Base-by-base conservation (phyloP, 2,888 invertebrate species). In the Keiferia lycopersicella region DNA sequence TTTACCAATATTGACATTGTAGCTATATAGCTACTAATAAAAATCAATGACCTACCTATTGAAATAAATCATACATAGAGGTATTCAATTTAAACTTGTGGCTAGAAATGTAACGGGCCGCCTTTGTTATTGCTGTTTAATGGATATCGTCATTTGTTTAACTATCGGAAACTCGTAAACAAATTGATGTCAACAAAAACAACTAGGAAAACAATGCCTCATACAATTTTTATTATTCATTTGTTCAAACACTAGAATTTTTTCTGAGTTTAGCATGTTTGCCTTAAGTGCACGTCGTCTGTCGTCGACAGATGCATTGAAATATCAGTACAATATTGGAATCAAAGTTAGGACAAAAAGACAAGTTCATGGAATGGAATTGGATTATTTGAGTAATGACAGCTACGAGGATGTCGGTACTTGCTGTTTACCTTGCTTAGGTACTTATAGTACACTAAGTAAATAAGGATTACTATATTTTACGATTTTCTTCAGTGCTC, bases 401-500 rank as follows among this genome's bases (percentile, higher is more conserved):
- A 88, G 90, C 74, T 81, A 87, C 63, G 88, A 88, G 70, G 82
- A 86, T 75, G 78, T 90, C 76, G 83, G 84, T 75, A 86, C 82
- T 71, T 91, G 91, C 82, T 91, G 91, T 83, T 83, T 90, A 62
- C 89, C 89, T 67, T 91, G 90, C 73, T 69, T 88, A 72, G 83
- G 89, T 86, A 82, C 64, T 75, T 18, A 41, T 41, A 11, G 2
- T 16, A 56, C 26, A 20, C 14, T 30, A 30, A 34, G 34, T 34
- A 34, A 34, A 30, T 34, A n/a, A 14, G 56, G 20, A 4, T 8
- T 34, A 10, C 34, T 34, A 34, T 34, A 10, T 34, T 30, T 30
- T 30, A 30, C 6, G 30, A 30, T 6, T 30, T 30, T 34, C 26
- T 26, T 26, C 26, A 26, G 26, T 26, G 26, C 26, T 26, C 6